Conservation (phyloP, 1,140 invertebrate species). For the Myzus persicae region DNA sequence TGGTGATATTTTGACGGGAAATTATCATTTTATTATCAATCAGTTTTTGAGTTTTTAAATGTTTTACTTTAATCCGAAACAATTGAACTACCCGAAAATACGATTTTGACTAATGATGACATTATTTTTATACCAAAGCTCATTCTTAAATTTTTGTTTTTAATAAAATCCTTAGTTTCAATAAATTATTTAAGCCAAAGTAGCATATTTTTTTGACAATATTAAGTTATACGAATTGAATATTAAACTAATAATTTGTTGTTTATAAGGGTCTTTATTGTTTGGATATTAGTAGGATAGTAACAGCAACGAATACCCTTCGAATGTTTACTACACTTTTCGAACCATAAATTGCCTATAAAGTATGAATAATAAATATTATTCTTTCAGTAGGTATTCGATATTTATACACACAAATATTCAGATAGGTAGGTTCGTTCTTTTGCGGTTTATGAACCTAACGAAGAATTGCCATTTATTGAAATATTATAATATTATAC, state of each 20-base stretch:
- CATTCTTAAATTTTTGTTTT: background rate
- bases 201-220: background rate
- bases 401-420: background rate
- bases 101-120: background rate
- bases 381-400: background rate
- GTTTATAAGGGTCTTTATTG: slow-evolving; percentile 4
- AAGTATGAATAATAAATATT: background rate
- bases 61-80: background rate
- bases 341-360: background rate
- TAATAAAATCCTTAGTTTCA: background rate
- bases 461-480: background rate
- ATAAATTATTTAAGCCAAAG: background rate
- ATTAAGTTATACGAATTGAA: background rate
- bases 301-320: background rate
- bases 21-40: background rate
- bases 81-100: background rate
- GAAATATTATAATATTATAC: background rate
- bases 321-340: background rate
- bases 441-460: background rate
- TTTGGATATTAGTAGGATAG: background rate
- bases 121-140: background rate
- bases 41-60: background rate
- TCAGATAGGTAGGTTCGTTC: background rate
- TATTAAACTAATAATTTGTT: background rate
- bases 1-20: background rate